Base-by-base conservation (phyloP, 2,797 vertebrate species). In the Microhierax caerulescens region DNA sequence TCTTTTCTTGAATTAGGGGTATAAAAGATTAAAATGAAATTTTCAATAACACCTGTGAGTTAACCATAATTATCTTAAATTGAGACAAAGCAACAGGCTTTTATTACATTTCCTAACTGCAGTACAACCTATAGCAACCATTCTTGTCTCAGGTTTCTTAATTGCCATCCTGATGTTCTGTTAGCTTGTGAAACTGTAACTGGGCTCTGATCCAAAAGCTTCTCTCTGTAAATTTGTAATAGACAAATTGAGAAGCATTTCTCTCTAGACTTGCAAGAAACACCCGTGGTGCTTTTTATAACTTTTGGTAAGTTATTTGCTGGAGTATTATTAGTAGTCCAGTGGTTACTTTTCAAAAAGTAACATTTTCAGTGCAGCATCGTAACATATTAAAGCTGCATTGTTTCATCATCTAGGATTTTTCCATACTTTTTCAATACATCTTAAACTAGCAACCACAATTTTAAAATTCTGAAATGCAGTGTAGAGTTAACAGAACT, bases 51-150 rank as follows among this genome's bases (percentile, higher is more conserved):
- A 57, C 6, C 18, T 80, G 22, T 54, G 69, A 30, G 10, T 95
- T 94, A 79, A 70, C 32, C 6, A 15, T 41, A 88, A 82, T 89
- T 87, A 79, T 61, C 68, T 93, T 75, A 88, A 75, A 60, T 37
- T 57, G 36, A 93, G 72, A 74, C 48, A 95, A 94, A 95, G 19
- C 77, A 82, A 70, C 27, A 75, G 59, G 37, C 28, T 94, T 80
- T 96, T 94, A 90, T 85, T 95, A 41, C n/a, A 57, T 88, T 85
- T 93, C 72, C 57, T 92, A 90, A 88, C 77, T 80, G 41, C 64
- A 64, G 34, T 68, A 14, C 23, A 91, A 61, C 17, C 28, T 90
- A 8, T 48, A 91, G 61, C 36, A 91, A 77, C n/a, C 22, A 27
- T 77, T 92, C 60, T 77, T 67, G 34, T 85, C 32, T 93, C 59